Evolutionary conservation across 2,888 invertebrate genomes (phyloP).

Genomic region (Dysmachus trigonus): DNA sequence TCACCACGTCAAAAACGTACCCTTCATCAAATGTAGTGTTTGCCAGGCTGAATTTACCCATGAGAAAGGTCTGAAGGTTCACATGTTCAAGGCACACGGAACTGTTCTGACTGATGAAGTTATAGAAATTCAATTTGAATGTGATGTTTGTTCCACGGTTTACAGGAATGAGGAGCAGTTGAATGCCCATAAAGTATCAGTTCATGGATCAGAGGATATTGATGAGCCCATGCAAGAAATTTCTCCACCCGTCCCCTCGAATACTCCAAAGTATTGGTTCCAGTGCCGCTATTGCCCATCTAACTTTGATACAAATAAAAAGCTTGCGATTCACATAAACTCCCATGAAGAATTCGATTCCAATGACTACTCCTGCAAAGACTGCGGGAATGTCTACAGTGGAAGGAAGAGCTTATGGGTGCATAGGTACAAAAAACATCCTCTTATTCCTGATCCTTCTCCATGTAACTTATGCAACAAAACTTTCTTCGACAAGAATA

Average conservation of each 20-base stretch:
- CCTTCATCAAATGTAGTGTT: conserved; percentile 63
- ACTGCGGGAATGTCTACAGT: conserved; percentile 64
- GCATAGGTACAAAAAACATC: conserved; percentile 65
- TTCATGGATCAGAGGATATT: conserved; percentile 54
- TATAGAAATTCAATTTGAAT: conserved; percentile 60
- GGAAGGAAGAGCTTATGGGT: conserved; percentile 65
- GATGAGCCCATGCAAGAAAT: background rate
- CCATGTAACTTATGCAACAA: conserved; percentile 63
- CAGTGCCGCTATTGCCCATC: conserved; percentile 64
- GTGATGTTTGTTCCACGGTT: conserved; percentile 63
- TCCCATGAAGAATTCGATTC: conserved; percentile 64
- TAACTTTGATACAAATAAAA: conserved; percentile 64
- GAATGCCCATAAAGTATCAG: conserved; percentile 59
- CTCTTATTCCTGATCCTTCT: conserved; percentile 62
- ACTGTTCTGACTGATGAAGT: conserved; percentile 60
- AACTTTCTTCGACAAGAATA: conserved; percentile 62
- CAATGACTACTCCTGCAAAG: conserved; percentile 64
- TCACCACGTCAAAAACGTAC: conserved; percentile 63
- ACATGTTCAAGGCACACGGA: conserved; percentile 63
- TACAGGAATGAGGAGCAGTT: conserved; percentile 61
- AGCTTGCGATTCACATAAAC: conserved; percentile 64
- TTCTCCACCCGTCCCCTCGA: background rate
- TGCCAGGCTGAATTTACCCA: conserved; percentile 65
- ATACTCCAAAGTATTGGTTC: conserved; percentile 56
- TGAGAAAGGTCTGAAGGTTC: conserved; percentile 64